phyloP scores from a whole-genome alignment of 1,140 invertebrate species.

The Acromyrmex echinatior region DNA sequence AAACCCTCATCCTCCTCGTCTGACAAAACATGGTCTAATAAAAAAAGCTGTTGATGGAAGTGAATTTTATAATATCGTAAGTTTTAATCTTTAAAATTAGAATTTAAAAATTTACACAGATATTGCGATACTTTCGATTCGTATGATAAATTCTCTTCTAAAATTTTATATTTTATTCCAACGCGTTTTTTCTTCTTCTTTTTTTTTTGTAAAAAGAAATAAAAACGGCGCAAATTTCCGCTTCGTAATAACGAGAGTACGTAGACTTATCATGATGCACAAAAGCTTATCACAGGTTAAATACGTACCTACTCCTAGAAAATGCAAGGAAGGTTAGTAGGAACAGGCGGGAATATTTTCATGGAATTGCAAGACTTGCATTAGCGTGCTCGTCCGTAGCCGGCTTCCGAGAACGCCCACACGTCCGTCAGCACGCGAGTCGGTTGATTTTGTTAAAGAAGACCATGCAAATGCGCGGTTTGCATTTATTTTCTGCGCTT shows the following conservation, averaged over 20 bases:
- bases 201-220: background rate
- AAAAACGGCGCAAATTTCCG: background rate
- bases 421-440: slow-evolving; percentile 65
- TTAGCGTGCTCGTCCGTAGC: slow-evolving; percentile 65
- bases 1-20: background rate
- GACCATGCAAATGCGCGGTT: slow-evolving; percentile 65
- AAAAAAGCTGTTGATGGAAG: background rate
- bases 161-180: background rate
- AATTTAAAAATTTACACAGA: background rate
- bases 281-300: slow-evolving; percentile 24
- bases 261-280: too few relatives aligned
- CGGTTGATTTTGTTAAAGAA: slow-evolving; percentile 70
- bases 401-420: slow-evolving; percentile 66
- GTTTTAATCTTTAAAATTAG: slow-evolving; percentile 1
- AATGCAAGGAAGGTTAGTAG: slow-evolving; percentile 69
- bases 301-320: slow-evolving; percentile 40
- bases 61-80: background rate
- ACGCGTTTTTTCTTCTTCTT: background rate
- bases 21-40: background rate
- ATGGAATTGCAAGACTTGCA: slow-evolving; percentile 64
- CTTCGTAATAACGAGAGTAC: background rate
- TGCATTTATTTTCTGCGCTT: slow-evolving; percentile 36
- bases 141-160: background rate
- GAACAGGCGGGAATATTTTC: slow-evolving; percentile 68
- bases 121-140: background rate